A percentile compares a stretch with the other conserved stretches of the same genome.
Conservation (phyloP, 2,797 vertebrate genomes). For the Sebastes minor region DNA sequence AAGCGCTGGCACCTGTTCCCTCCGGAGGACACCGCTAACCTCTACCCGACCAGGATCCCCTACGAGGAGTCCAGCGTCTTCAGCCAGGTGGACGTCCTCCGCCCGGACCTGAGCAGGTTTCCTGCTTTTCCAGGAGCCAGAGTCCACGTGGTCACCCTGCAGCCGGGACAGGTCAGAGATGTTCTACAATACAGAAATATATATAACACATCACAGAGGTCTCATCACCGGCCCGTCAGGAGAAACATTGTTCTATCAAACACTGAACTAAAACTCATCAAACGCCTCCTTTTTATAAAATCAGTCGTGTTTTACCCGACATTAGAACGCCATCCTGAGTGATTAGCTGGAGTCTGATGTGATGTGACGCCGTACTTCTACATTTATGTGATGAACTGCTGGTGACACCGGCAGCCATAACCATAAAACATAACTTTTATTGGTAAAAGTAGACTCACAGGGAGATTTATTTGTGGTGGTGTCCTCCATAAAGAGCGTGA, state of each 20-base stretch:
- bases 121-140: slow-evolving; percentile 83
- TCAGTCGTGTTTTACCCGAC: not conserved
- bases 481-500: slow-evolving; percentile 43
- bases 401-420: slow-evolving; percentile 30
- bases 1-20: slow-evolving; percentile 96
- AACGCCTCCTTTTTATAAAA: not conserved
- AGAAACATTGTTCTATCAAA: not conserved
- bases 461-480: slow-evolving; percentile 40
- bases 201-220: too few relatives aligned
- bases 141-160: slow-evolving; percentile 85
- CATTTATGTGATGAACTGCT: slow-evolving; percentile 24
- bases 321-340: not conserved
- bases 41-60: slow-evolving; percentile 96
- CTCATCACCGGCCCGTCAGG: too few relatives aligned
- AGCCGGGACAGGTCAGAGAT: slow-evolving; percentile 90
- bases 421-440: slow-evolving; percentile 46
- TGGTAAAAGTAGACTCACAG: slow-evolving; percentile 18
- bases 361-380: not conserved
- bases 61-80: slow-evolving; percentile 98
- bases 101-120: slow-evolving; percentile 86
- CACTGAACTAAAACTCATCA: not conserved
- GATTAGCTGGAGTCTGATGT: slow-evolving; percentile 5
- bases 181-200: too few relatives aligned
- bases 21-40: slow-evolving; percentile 86
- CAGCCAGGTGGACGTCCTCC: slow-evolving; percentile 89